Evolutionary conservation across 2,888 invertebrate species (phyloP), one percentile per base, ranked within the genome.

Genomic region (Clepsis dumicolana): DNA sequence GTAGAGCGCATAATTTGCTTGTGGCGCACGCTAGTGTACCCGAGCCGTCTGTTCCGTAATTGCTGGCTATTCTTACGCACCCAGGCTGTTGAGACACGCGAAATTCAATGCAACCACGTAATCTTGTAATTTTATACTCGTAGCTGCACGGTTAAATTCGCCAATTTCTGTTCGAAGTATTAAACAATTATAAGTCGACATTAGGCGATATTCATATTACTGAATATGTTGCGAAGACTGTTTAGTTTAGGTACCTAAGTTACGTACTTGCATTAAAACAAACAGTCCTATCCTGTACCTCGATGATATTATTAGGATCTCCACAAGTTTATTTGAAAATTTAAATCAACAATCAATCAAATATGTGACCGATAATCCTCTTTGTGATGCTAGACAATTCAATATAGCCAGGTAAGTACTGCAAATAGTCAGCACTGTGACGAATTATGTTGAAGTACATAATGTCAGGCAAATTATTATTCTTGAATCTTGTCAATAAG

Each of bases 401-500:
- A n/a, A n/a, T n/a, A n/a, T n/a, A n/a, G n/a, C n/a, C n/a, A n/a
- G n/a, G n/a, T n/a, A 3, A 29, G 29, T 29, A 29, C 29, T 29
- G 29, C 29, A 29, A 29, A 29, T 29, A 29, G n/a, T n/a, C n/a
- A 29, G 29, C 29, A 29, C 29, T 29, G 29, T 29, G 7, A 4
- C 7, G 29, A 29, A 29, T 4, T 29, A 29, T 4, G 4, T 29
- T 29, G 29, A 29, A 7, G 29, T 35, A 35, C 8, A 10, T 35
- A 35, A 35, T 10, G 35, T 12, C 35, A 35, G 35, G 12, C 5
- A 12, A 35, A 35, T 7, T 1, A 10, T 1, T 24, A 29, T 35
- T 12, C 14, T 27, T 41, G 54, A 14, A 32, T 54, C 4, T 56
- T 14, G 12, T 24, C 44, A n/a, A 71, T 70, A 67, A 77, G 78